phyloP scores from a whole-genome alignment of 2,113 vertebrate genomes.

The Myotis davidii region DNA sequence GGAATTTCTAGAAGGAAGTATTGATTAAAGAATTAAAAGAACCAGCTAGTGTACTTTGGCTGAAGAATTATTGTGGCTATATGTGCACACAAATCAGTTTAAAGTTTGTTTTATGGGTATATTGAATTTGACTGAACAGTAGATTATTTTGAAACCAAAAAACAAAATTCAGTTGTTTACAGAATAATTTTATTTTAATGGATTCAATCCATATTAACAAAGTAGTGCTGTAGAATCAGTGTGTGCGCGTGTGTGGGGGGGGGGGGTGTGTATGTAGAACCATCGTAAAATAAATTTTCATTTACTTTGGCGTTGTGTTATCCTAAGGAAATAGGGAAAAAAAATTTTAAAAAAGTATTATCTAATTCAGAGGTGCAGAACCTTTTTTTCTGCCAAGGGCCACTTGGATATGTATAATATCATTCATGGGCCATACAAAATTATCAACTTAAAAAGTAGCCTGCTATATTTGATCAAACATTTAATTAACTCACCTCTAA shows the following conservation, averaged over 20 bases:
- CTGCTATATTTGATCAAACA: no score
- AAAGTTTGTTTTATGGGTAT: neutral
- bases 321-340: neutral
- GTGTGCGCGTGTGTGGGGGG: neutral
- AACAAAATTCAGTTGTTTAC: slow-evolving; percentile 40
- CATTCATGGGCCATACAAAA: no score
- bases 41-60: neutral
- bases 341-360: neutral
- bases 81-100: slow-evolving; percentile 34
- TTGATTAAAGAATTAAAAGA: slow-evolving; percentile 47
- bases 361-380: neutral
- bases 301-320: neutral
- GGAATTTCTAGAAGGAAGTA: slow-evolving; percentile 44
- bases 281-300: slow-evolving; percentile 26
- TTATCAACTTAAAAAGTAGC: no score
- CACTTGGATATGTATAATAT: no score
- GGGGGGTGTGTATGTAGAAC: neutral
- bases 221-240: neutral
- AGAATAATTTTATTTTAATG: slow-evolving; percentile 35
- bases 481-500: no score
- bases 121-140: neutral
- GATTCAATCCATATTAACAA: neutral
- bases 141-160: slow-evolving; percentile 33
- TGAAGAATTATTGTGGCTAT: slow-evolving; percentile 14
- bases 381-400: no score